Evolutionary conservation across 2,113 vertebrate genomes (phyloP), one percentile per base, ranked within the genome.

Genomic region (Larimichthys crocea): DNA sequence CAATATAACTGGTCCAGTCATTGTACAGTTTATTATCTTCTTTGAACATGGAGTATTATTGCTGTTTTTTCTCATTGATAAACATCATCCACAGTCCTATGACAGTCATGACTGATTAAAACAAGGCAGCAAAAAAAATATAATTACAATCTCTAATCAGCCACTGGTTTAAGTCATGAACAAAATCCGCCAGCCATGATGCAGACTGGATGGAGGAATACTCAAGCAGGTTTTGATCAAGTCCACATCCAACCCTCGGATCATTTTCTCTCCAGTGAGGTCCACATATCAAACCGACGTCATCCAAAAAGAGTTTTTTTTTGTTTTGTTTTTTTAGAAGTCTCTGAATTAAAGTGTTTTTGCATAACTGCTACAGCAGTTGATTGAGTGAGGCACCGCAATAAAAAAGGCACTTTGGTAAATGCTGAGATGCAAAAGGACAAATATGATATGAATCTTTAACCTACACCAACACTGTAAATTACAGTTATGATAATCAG

Each of bases 371-470:
- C 90, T 79, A 81, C 68, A 86, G 89, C 84, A 88, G 85, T 20
- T 78, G 52, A 64, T 15, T 59, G 56, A 67, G 79, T 76, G 75
- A 80, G 89, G 88, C 83, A 88, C 83, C 80, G 76, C 79, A 89
- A 80, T 88, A 57, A 83, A 70, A 70, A 93, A 93, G 92, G 92
- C 92, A 94, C 88, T 84, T 91, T 66, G 73, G 84, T 92, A 80
- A 93, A 90, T 74, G 80, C 76, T 81, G 59, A 82, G 85, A 81
- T 77, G 76, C 49, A 84, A 67, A 66, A 65, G 14, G 72, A 79
- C 70, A 76, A 24, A 50, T 56, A 35, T 40, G 55, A 79, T 76
- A 49, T 74, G 24, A 73, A 76, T 63, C 3, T 55, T 60, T 2
- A 53, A 46, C 78, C 46, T 63, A 81, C 24, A 35, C 48, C 5